phyloP scores from a whole-genome alignment of 2,888 invertebrate genomes.

The Gibbula magus region DNA sequence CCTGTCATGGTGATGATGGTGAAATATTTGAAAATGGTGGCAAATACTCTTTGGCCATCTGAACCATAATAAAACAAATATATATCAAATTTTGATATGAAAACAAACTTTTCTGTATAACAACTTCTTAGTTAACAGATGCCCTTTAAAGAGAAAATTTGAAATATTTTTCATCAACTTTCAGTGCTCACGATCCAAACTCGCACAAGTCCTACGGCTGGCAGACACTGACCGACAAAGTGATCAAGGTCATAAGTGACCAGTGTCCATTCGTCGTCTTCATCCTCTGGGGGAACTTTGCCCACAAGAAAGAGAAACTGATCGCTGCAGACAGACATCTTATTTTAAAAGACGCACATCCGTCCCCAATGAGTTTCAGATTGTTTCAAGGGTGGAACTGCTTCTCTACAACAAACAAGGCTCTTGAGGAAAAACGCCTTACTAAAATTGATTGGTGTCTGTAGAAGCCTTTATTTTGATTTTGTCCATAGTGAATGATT shows the following conservation, averaged over 20 bases:
- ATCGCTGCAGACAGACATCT: constrained; percentile 61
- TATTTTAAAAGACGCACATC: constrained; percentile 70
- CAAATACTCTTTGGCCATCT: too few species aligned
- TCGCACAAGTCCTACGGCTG: constrained; percentile 70
- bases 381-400: constrained; percentile 68
- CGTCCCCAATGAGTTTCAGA: constrained; percentile 68
- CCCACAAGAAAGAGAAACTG: constrained; percentile 69
- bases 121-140: too few species aligned
- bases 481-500: too few species aligned
- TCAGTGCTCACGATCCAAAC: constrained; percentile 67
- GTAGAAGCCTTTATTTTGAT: not conserved
- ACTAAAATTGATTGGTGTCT: constrained; percentile 64
- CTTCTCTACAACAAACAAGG: constrained; percentile 64
- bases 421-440: constrained; percentile 51
- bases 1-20: too few species aligned
- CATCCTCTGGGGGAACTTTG: constrained; percentile 71
- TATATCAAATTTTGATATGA: too few species aligned
- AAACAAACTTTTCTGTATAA: too few species aligned
- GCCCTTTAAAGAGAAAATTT: too few species aligned
- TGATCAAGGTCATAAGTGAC: constrained; percentile 60
- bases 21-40: too few species aligned
- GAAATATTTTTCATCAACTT: constrained; percentile 11
- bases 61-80: too few species aligned
- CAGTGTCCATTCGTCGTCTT: constrained; percentile 61
- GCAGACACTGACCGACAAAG: constrained; percentile 69